Evolutionary conservation across 2,797 vertebrate genomes (phyloP), one percentile per base, ranked within the genome.

Genomic region (Apodemus agrarius): DNA sequence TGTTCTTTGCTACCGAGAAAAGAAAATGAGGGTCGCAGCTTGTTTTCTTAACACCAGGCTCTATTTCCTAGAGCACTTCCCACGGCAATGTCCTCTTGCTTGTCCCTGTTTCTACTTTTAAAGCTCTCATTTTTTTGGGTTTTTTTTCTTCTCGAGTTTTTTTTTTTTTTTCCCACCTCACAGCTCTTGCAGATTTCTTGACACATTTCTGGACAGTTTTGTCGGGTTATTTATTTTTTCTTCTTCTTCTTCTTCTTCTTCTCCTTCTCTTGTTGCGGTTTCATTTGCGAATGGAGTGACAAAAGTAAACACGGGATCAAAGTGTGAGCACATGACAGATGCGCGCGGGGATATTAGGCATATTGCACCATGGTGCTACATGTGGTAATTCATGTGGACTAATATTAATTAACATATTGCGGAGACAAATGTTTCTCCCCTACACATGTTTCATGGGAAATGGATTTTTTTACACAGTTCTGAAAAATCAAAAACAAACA

Each of bases 171-270:
- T 40, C 63, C 24, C 86, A 40, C 61, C 87, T 91, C 88, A 22
- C 95, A 90, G 90, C 59, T 91, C 86, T 89, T 90, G 80, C 72
- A 90, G 52, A 93, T 95, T 94, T 96, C 72, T 11, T 52, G 84
- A 95, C 96, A 95, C 76, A 61, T 97, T 96, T 95, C 93, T 85
- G 94, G 92, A 54, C 89, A 72, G 61, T 84, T 96, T 65, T 87
- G 54, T 69, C 92, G 91, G 67, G 34, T 79, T 93, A 57, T 79
- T 34, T 9, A 11, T 26, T 26, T 26, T 10, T 61, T 26, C 43
- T 4, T 61, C 7, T n/a, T 8, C 87, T 95, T 94, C 37, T 11
- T n/a, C n/a, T n/a, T 26, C 43, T 4, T 61, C 7, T n/a, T 8
- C 87, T 95, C 93, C 37, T 11, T 1, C 69, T 69, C 89, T 63